Evolutionary conservation across 2,113 vertebrate genomes (phyloP).

Genomic region (Stigmatopora nigra): DNA sequence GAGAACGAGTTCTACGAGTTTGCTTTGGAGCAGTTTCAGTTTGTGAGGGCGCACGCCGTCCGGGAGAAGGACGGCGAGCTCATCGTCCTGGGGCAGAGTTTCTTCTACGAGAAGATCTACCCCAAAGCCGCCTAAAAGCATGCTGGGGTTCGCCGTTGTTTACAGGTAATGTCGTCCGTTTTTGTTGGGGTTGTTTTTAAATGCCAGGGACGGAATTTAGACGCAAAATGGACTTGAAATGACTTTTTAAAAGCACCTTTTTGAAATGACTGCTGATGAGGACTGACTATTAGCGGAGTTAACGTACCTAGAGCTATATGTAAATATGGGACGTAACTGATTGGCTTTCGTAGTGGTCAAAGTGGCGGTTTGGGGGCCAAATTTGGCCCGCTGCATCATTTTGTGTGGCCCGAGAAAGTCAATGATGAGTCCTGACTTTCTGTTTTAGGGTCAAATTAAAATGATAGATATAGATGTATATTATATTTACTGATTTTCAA

Average conservation of each 20-base stretch:
- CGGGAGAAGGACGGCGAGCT: conserved; percentile 94
- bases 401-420: too few species aligned
- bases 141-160: background rate
- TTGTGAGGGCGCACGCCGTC: conserved; percentile 86
- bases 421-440: too few species aligned
- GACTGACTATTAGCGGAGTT: background rate
- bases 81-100: conserved; percentile 86
- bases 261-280: background rate
- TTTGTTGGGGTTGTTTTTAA: background rate
- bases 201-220: background rate
- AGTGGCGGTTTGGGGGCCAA: too few species aligned
- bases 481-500: too few species aligned
- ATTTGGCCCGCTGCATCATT: too few species aligned
- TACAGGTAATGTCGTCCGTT: background rate
- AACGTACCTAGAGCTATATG: background rate
- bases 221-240: background rate
- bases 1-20: conserved; percentile 99
- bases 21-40: conserved; percentile 95
- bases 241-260: background rate
- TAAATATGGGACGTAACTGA: background rate
- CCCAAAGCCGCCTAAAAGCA: conserved; percentile 81
- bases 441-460: too few species aligned
- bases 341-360: too few species aligned
- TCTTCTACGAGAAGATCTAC: conserved; percentile 98
- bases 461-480: too few species aligned